Percentiles rank a stretch among this genome's conserved stretches.
Evolutionary conservation across 2,888 invertebrate genomes (phyloP).

Genomic region (Melipona bicolor): DNA sequence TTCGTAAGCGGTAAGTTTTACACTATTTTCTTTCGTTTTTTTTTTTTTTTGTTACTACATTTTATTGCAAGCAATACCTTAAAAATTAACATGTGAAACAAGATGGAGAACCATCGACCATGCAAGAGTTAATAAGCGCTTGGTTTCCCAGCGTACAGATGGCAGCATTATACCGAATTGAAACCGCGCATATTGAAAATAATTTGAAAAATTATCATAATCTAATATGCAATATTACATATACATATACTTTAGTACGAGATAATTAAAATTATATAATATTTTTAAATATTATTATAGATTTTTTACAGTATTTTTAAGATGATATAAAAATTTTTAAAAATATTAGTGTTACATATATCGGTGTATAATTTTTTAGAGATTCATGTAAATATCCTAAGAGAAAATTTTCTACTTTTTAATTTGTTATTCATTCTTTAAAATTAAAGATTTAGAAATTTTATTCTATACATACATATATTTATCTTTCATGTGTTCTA

Average conservation of each 20-base stretch:
- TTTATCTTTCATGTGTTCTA: too few species aligned
- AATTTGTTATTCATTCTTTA: too few species aligned
- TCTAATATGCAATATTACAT: background rate
- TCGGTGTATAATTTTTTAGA: background rate
- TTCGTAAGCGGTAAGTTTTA: constrained; percentile 80
- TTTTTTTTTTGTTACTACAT: background rate
- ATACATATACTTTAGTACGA: background rate
- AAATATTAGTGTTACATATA: background rate
- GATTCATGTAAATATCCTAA: too few species aligned
- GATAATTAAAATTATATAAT: too few species aligned
- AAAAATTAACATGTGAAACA: constrained; percentile 30
- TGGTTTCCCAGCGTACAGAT: background rate
- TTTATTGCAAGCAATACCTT: background rate
- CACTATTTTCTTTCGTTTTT: background rate
- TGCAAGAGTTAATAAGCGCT: background rate
- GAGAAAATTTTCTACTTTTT: too few species aligned
- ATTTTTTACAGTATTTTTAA: too few species aligned
- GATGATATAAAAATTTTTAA: background rate
- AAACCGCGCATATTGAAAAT: background rate
- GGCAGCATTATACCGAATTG: background rate
- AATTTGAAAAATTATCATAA: background rate
- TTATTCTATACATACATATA: too few species aligned
- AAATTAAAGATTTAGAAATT: too few species aligned
- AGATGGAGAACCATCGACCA: constrained; percentile 47
- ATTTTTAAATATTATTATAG: too few species aligned